These are phyloP conservation scores for Ennomos quercinarius DNA, from an alignment of 2,888 invertebrate genomes.

Conservation along the genomic window DNA sequence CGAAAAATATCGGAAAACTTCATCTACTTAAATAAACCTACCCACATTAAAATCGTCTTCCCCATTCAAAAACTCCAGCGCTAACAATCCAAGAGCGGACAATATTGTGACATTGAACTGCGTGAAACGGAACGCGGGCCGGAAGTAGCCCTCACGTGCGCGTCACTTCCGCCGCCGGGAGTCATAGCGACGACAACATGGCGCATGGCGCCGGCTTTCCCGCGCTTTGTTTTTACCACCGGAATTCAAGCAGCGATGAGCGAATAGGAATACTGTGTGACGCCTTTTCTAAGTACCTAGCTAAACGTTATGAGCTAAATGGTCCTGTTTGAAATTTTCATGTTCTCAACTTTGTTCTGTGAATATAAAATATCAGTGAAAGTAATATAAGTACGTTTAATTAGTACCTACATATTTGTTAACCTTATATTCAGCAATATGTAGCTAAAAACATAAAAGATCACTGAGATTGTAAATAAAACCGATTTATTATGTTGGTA, in stretches of 20 bases:
- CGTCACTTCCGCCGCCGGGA: conserved; percentile 75
- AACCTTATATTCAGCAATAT: too few relatives aligned
- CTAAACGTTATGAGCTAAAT: too few relatives aligned
- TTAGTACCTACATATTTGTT: too few relatives aligned
- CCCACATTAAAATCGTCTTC: background rate
- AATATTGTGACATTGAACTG: conserved; percentile 79
- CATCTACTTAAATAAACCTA: conserved; percentile 11
- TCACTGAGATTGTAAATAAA: too few relatives aligned
- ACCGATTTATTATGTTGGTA: too few relatives aligned
- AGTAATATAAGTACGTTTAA: too few relatives aligned
- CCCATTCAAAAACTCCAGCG: conserved; percentile 42
- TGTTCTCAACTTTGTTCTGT: too few relatives aligned
- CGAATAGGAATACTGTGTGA: conserved; percentile 50
- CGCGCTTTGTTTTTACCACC: conserved; percentile 60
- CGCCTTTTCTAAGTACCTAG: conserved; percentile 39
- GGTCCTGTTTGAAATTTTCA: too few relatives aligned
- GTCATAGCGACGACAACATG: conserved; percentile 80
- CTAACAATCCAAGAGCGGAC: conserved; percentile 53
- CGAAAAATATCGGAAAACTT: too few relatives aligned
- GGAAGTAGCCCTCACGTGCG: conserved; percentile 82
- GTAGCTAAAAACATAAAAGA: too few relatives aligned
- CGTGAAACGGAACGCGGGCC: conserved; percentile 77
- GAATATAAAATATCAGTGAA: too few relatives aligned
- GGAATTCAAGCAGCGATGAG: conserved; percentile 43
- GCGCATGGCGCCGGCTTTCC: conserved; percentile 77